phyloP scores from a whole-genome alignment of 2,888 invertebrate genomes.

The Folsomia manolachei region DNA sequence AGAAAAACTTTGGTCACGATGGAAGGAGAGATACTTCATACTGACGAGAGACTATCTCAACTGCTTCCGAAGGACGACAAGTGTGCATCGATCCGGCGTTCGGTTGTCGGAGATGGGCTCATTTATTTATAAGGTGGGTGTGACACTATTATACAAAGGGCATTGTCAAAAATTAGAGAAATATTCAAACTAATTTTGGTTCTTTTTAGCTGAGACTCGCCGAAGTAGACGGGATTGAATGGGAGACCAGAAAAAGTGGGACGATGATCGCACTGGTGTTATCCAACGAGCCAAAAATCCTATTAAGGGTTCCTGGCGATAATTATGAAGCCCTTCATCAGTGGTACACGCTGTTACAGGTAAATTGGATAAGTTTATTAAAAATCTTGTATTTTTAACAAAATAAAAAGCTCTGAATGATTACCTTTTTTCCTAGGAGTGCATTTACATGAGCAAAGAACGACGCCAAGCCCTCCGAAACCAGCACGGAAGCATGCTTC shows the following conservation, averaged over 20 bases:
- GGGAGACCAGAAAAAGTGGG: slow-evolving; percentile 66
- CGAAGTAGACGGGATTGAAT: slow-evolving; percentile 66
- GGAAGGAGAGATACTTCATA: slow-evolving; percentile 68
- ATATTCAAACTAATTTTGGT: slow-evolving; percentile 2
- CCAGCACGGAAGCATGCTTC: slow-evolving; percentile 55
- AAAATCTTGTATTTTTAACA: slow-evolving; percentile 6
- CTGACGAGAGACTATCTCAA: slow-evolving; percentile 66
- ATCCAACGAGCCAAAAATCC: slow-evolving; percentile 55
- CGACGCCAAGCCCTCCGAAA: slow-evolving; percentile 60
- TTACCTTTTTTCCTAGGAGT: slow-evolving; percentile 57
- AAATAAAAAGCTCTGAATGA: slow-evolving; percentile 8
- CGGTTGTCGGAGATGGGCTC: slow-evolving; percentile 66
- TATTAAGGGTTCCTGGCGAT: slow-evolving; percentile 55
- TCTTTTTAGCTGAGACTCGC: slow-evolving; percentile 60
- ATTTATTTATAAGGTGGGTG: slow-evolving; percentile 64
- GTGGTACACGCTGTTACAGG: slow-evolving; percentile 65
- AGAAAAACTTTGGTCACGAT: slow-evolving; percentile 64
- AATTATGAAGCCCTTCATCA: slow-evolving; percentile 61
- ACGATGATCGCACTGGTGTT: slow-evolving; percentile 62
- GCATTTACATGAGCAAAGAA: slow-evolving; percentile 64
- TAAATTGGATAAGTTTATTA: slow-evolving; percentile 50
- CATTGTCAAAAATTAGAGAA: neutral
- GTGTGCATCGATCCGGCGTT: slow-evolving; percentile 53
- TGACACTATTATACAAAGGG: neutral
- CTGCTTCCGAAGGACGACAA: slow-evolving; percentile 62